Base-by-base conservation (phyloP, 2,113 vertebrate species). In the Diglossa brunneiventris region DNA sequence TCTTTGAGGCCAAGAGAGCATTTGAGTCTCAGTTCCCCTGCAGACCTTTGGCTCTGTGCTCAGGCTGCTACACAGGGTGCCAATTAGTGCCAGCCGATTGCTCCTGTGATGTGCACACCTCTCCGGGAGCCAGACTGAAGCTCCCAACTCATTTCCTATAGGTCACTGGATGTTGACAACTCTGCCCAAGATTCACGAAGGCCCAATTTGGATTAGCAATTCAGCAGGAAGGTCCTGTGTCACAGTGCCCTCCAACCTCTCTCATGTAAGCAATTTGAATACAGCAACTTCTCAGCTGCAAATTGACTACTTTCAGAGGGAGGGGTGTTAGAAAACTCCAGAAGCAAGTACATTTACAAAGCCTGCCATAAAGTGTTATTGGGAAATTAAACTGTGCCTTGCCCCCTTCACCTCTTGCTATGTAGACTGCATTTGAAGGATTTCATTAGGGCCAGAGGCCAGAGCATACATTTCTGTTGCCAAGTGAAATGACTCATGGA, bases 71-170 rank as follows among this genome's bases (percentile, higher is more conserved):
- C 73, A 56, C 70, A 79, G 85, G 90, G 83, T 96, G 83, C 92
- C 95, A 97, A 89, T 96, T 96, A 97, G 83, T 83, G 90, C 74
- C 93, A 92, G 74, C 44, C 5, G 10, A 87, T 79, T 59, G 90
- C 87, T 88, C 56, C 85, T 81, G 75, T 89, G 87, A 92, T 72
- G 91, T 41, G 61, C 78, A 44, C 94, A 89, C 79, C 84, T 95
- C 69, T 77, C 89, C 19, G 39, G 62, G 84, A 95, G 93, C 63
- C 0, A 0, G 73, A 37, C 75, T 62, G 72, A 85, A 62, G 84
- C 64, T 86, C 88, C 83, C 76, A 47, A 13, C 64, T 86, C 64
- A 75, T 88, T 95, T 88, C 69, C 53, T 67, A 41, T 46, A 94
- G 87, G 81, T 95, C 95, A 86, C 5, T 76, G 61, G 56, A 58